Conservation (phyloP, 2,888 invertebrate species). For the Flexamia atlantica region DNA sequence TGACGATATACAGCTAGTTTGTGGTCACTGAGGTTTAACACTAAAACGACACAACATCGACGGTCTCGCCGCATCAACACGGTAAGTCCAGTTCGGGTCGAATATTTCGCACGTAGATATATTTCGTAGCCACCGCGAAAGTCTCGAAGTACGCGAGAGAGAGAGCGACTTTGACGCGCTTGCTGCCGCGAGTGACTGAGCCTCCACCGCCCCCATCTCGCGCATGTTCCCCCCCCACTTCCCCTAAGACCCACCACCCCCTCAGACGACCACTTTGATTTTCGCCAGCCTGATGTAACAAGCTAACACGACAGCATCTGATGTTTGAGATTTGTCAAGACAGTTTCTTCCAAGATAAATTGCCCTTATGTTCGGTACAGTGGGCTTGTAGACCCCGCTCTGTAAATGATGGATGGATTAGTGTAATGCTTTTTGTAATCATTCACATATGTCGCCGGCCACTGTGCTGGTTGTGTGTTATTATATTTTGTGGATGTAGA, state of each 20-base stretch:
- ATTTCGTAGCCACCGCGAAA: neutral
- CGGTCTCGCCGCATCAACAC: too few species aligned
- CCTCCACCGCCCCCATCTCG: neutral
- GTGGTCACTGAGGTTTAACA: too few species aligned
- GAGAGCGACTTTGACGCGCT: neutral
- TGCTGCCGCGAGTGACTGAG: neutral
- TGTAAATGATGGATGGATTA: neutral
- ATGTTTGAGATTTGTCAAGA: constrained; percentile 39
- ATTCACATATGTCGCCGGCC: neutral
- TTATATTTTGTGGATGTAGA: neutral
- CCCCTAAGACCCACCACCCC: neutral
- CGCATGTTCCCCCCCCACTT: neutral
- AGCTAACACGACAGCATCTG: constrained; percentile 41
- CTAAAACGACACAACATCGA: too few species aligned
- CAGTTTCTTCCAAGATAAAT: constrained; percentile 23
- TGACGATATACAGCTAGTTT: too few species aligned
- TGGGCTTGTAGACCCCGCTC: neutral
- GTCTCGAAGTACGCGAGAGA: too few species aligned
- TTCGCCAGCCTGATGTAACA: constrained; percentile 1
- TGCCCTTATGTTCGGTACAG: neutral
- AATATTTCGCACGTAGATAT: neutral
- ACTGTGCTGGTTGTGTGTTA: neutral
- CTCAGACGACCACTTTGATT: constrained; percentile 2
- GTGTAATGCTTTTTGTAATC: neutral
- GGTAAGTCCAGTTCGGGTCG: too few species aligned